Evolutionary conservation across 2,888 invertebrate genomes (phyloP).

Genomic region (Cephonodes hylas): DNA sequence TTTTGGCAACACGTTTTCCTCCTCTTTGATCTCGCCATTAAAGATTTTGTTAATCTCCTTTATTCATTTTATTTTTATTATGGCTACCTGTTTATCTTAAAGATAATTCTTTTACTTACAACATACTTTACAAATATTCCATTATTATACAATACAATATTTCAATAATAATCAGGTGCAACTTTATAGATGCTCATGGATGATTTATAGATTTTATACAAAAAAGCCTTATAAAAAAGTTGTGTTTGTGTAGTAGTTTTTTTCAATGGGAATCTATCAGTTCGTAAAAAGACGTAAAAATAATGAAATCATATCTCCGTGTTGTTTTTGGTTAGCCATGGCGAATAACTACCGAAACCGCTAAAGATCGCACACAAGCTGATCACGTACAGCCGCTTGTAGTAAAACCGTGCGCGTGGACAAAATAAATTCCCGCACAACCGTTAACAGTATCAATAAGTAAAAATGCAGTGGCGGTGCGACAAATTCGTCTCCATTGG

Average conservation of each 20-base stretch:
- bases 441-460: constrained; percentile 11
- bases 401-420: neutral
- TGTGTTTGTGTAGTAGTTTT: no score
- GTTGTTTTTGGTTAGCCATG: neutral
- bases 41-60: no score
- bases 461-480: constrained; percentile 30
- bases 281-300: no score
- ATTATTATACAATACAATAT: no score
- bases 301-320: neutral
- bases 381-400: neutral
- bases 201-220: no score
- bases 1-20: neutral
- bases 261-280: no score
- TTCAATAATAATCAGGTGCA: no score
- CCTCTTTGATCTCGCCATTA: neutral
- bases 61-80: neutral
- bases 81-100: no score
- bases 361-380: neutral
- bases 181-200: no score
- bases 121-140: no score
- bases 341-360: neutral
- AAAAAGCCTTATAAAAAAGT: no score
- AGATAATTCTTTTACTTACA: no score
- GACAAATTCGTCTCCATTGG: constrained; percentile 47
- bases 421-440: neutral